phyloP scores from a whole-genome alignment of 2,888 invertebrate species.

The Tuta absoluta region DNA sequence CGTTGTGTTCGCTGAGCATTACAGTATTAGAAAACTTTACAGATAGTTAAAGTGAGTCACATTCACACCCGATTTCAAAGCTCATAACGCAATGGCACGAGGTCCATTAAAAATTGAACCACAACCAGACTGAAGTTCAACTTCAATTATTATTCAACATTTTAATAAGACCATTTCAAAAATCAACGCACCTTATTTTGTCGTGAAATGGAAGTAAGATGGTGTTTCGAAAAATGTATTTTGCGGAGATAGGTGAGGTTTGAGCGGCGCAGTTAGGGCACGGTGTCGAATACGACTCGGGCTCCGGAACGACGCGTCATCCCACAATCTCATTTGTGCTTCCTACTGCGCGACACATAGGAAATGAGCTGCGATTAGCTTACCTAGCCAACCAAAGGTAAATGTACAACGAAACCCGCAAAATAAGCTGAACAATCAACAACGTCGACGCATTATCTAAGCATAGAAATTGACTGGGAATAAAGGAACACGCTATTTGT shows the following conservation, averaged over 20 bases:
- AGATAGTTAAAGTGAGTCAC: too few relatives aligned
- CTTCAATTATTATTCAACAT: not conserved
- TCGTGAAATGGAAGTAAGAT: not conserved
- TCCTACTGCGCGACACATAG: constrained; percentile 66
- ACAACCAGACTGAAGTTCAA: not conserved
- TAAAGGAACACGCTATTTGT: constrained; percentile 17
- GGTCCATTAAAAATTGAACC: too few relatives aligned
- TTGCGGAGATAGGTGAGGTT: not conserved
- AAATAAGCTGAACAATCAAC: constrained; percentile 8
- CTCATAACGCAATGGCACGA: too few relatives aligned
- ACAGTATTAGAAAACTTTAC: constrained; percentile 7
- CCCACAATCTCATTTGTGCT: constrained; percentile 70
- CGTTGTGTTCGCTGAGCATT: constrained; percentile 11
- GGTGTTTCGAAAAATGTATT: constrained; percentile 10
- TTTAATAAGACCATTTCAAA: not conserved
- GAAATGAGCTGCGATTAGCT: constrained; percentile 73
- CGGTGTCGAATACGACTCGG: constrained; percentile 54
- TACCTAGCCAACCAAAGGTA: constrained; percentile 42
- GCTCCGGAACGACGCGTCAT: constrained; percentile 63
- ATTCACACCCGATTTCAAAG: too few relatives aligned
- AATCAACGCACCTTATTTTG: not conserved
- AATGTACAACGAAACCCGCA: not conserved
- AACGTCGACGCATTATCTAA: not conserved
- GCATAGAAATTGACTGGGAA: constrained; percentile 9
- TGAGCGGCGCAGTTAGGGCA: constrained; percentile 38